Conservation (phyloP, 2,888 invertebrate genomes). For the Brachyptera risi region DNA sequence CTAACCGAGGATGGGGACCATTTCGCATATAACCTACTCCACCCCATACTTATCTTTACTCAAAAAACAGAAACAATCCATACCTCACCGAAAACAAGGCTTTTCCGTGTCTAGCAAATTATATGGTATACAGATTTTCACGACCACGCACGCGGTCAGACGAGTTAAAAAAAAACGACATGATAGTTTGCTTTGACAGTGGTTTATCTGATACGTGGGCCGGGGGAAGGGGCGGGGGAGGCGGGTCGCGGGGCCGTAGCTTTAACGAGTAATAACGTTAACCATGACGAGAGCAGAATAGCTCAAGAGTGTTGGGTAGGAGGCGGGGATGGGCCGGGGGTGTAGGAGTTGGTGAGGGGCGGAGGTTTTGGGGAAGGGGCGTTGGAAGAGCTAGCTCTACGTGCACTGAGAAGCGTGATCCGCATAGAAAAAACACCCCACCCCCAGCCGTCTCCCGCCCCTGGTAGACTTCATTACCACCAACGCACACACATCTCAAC, state of each 20-base stretch:
- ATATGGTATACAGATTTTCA: too few relatives aligned
- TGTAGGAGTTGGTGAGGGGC: background rate
- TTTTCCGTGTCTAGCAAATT: too few relatives aligned
- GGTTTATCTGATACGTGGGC: background rate
- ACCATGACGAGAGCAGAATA: constrained; percentile 8
- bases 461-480: constrained; percentile 13
- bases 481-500: constrained; percentile 10
- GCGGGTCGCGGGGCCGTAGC: background rate
- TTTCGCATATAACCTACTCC: too few relatives aligned
- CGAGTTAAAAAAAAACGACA: background rate
- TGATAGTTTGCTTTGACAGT: background rate
- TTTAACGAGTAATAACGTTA: constrained; percentile 8
- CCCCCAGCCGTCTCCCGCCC: background rate
- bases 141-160: background rate
- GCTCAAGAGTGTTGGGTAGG: constrained; percentile 1
- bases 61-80: too few relatives aligned
- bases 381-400: background rate
- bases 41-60: too few relatives aligned
- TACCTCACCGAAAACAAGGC: too few relatives aligned
- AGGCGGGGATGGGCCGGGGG: background rate
- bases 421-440: background rate
- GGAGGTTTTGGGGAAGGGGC: background rate
- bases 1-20: too few relatives aligned
- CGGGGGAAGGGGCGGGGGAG: too few relatives aligned
- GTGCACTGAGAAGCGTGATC: background rate